Percentiles rank a stretch among this genome's conserved stretches.
phyloP scores from a whole-genome alignment of 2,888 invertebrate species.

The Maniola hyperantus region DNA sequence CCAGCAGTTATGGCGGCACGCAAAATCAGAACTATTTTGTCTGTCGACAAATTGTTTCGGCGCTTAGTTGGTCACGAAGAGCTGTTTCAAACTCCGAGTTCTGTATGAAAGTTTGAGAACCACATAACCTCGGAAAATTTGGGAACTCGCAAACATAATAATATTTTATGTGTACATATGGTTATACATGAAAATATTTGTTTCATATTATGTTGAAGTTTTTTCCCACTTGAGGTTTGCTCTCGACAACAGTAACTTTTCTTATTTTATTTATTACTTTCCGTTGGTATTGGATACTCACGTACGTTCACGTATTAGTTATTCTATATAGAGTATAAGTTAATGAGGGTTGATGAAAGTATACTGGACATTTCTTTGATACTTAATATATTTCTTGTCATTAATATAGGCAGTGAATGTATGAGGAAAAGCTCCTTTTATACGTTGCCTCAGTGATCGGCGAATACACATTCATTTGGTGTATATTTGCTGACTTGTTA shows the following conservation, averaged over 20 bases:
- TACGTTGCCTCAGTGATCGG: too few relatives aligned
- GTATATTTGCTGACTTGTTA: too few relatives aligned
- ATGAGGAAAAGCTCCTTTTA: too few relatives aligned
- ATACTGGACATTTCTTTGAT: neutral
- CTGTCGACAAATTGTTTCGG: constrained; percentile 28
- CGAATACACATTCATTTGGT: too few relatives aligned
- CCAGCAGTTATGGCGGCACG: neutral
- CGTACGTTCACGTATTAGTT: constrained; percentile 5
- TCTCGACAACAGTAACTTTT: constrained; percentile 14
- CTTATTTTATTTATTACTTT: constrained; percentile 24
- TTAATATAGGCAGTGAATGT: neutral
- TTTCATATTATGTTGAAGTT: constrained; percentile 20
- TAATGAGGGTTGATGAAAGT: neutral
- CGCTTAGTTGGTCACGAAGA: constrained; percentile 32
- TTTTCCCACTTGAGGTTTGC: constrained; percentile 22
- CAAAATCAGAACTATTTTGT: constrained; percentile 27
- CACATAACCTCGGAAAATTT: constrained; percentile 43
- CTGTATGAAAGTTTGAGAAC: constrained; percentile 35
- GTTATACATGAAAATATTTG: constrained; percentile 26
- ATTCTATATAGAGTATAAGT: constrained; percentile 3
- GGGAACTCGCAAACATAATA: constrained; percentile 40
- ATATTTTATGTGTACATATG: constrained; percentile 30
- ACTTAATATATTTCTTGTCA: neutral
- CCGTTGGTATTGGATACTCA: constrained; percentile 14
- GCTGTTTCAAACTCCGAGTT: constrained; percentile 31